phyloP scores from a whole-genome alignment of 2,888 invertebrate species.

The Aleiodes alternator region DNA sequence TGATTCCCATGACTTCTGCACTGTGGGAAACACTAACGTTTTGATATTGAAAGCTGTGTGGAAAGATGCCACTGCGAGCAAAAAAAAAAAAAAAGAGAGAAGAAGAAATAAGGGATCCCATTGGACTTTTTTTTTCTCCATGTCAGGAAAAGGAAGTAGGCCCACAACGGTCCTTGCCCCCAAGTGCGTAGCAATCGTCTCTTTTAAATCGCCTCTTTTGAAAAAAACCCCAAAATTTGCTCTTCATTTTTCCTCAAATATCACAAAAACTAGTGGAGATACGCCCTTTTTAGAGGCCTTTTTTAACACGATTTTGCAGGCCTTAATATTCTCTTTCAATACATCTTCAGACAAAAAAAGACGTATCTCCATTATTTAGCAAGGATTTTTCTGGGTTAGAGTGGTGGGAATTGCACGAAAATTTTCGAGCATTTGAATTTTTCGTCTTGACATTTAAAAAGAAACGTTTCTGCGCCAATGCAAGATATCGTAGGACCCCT shows the following conservation, averaged over 20 bases:
- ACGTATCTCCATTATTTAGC: neutral
- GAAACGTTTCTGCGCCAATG: conserved; percentile 50
- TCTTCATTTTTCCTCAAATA: neutral
- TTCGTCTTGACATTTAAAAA: neutral
- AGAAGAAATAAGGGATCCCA: conserved; percentile 64
- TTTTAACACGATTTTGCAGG: too few relatives aligned
- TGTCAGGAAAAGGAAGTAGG: conserved; percentile 64
- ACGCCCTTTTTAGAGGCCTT: too few relatives aligned
- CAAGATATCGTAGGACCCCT: conserved; percentile 69
- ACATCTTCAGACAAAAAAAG: too few relatives aligned
- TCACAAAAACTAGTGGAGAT: neutral
- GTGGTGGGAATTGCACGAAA: too few relatives aligned
- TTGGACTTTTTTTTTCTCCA: conserved; percentile 47
- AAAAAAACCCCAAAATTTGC: too few relatives aligned
- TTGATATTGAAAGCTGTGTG: conserved; percentile 69
- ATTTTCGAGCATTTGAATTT: neutral
- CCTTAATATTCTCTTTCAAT: too few relatives aligned
- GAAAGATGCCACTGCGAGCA: neutral
- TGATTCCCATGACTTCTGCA: conserved; percentile 67
- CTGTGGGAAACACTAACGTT: conserved; percentile 74
- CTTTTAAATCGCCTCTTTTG: conserved; percentile 23
- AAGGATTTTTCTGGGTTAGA: too few relatives aligned
- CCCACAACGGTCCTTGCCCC: conserved; percentile 69
- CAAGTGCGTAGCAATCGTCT: conserved; percentile 62
- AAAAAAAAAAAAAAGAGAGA: conserved; percentile 36